phyloP scores from a whole-genome alignment of 1,140 invertebrate genomes.

The Zaprionus capensis region DNA sequence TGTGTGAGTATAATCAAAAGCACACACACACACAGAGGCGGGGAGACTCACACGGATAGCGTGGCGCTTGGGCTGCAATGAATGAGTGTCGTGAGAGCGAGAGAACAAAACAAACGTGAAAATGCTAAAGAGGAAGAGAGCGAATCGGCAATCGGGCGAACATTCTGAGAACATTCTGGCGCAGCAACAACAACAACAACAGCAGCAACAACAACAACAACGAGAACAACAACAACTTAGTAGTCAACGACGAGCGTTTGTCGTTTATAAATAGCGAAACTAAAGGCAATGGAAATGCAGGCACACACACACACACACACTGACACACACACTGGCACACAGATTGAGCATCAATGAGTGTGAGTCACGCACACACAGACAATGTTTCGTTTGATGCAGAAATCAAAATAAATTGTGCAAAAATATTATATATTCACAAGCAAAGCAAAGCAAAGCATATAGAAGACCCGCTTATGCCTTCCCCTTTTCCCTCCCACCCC shows the following conservation, averaged over 20 bases:
- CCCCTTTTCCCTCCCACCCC: not conserved
- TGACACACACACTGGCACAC: constrained; percentile 33
- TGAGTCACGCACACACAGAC: constrained; percentile 17
- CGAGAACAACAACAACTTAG: constrained; percentile 3
- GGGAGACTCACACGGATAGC: not conserved
- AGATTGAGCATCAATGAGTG: constrained; percentile 35
- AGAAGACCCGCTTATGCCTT: not conserved
- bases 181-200: constrained; percentile 15
- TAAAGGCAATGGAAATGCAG: constrained; percentile 45
- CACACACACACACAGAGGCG: constrained; percentile 12
- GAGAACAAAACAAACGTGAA: constrained; percentile 58
- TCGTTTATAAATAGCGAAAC: constrained; percentile 73
- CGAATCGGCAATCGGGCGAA: constrained; percentile 2
- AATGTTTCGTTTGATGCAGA: constrained; percentile 15
- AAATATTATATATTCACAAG: constrained; percentile 23
- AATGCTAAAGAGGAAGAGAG: constrained; percentile 35
- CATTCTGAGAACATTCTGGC: constrained; percentile 24
- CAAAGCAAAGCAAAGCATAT: constrained; percentile 22
- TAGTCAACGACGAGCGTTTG: constrained; percentile 19
- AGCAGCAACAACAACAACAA: constrained; percentile 6
- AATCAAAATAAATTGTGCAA: constrained; percentile 40
- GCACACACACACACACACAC: constrained; percentile 34
- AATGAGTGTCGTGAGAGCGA: constrained; percentile 52
- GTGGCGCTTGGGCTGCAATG: constrained; percentile 58
- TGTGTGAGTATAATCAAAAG: constrained; percentile 22